These are phyloP conservation scores for Tenthredo scrophulariae DNA, from an alignment of 2,888 invertebrate species.

Conservation along the genomic window DNA sequence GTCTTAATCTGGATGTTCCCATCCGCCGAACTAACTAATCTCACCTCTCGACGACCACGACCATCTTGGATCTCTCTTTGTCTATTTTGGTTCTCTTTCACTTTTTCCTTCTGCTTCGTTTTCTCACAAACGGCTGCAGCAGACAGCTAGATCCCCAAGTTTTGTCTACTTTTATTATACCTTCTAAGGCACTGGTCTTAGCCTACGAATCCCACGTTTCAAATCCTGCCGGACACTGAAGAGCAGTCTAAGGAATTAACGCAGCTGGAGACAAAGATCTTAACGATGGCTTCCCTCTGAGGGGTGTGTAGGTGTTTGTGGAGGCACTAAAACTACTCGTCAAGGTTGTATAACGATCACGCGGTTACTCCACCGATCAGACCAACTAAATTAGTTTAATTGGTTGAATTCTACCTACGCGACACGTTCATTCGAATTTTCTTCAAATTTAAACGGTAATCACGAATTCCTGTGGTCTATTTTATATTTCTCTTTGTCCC, in stretches of 20 bases:
- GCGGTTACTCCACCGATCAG: conserved; percentile 38
- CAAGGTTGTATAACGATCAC: conserved; percentile 60
- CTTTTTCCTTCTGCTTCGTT: background rate
- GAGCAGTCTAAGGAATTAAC: conserved; percentile 44
- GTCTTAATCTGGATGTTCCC: conserved; percentile 73
- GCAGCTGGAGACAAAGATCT: conserved; percentile 69
- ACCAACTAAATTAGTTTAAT: conserved; percentile 46
- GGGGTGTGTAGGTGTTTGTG: conserved; percentile 55
- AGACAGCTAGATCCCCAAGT: background rate
- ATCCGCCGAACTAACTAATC: conserved; percentile 66
- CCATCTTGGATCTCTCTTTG: conserved; percentile 47
- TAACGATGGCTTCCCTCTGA: conserved; percentile 64
- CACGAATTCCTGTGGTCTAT: conserved; percentile 37
- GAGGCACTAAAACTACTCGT: conserved; percentile 64
- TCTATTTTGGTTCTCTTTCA: conserved; percentile 50
- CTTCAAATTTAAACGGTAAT: conserved; percentile 35
- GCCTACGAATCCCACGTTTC: conserved; percentile 39
- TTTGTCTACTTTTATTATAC: conserved; percentile 10
- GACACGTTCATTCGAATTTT: conserved; percentile 47
- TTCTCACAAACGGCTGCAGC: background rate
- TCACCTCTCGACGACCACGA: conserved; percentile 57
- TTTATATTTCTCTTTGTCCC: background rate
- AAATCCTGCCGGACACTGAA: conserved; percentile 27
- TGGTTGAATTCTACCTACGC: conserved; percentile 19
- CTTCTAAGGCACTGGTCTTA: background rate